phyloP scores from a whole-genome alignment of 2,113 vertebrate species.

The Camelus dromedarius region DNA sequence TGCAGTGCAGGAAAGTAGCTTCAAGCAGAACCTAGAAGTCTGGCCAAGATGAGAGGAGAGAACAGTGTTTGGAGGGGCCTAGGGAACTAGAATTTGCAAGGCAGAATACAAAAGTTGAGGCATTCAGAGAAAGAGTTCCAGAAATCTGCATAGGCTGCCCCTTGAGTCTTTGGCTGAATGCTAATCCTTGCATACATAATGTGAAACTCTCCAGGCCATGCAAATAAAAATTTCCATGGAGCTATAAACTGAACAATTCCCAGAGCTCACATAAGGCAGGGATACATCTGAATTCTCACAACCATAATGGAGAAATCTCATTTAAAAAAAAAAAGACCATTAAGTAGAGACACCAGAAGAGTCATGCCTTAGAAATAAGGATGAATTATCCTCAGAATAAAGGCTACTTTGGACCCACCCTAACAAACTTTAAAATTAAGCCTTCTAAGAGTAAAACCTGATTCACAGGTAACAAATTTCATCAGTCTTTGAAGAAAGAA shows the following conservation, averaged over 20 bases:
- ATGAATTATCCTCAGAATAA: background rate
- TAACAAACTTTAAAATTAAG: slow-evolving; percentile 34
- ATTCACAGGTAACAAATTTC: background rate
- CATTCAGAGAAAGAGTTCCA: slow-evolving; percentile 3
- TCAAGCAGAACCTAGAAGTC: slow-evolving; percentile 22
- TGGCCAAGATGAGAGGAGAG: background rate
- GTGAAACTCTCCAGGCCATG: slow-evolving; percentile 61
- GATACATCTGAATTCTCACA: slow-evolving; percentile 61
- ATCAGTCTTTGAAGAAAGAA: background rate
- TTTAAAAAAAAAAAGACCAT: slow-evolving; percentile 51
- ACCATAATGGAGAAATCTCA: slow-evolving; percentile 49
- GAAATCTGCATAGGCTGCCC: slow-evolving; percentile 11
- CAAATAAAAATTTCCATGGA: slow-evolving; percentile 64
- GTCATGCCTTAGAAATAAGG: background rate
- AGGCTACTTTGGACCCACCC: background rate
- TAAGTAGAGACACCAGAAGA: slow-evolving; percentile 14
- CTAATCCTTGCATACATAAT: slow-evolving; percentile 57
- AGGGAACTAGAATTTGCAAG: slow-evolving; percentile 20
- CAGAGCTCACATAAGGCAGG: slow-evolving; percentile 46
- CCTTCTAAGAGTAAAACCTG: slow-evolving; percentile 4
- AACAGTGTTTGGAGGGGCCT: background rate
- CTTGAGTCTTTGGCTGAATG: slow-evolving; percentile 44
- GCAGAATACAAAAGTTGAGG: slow-evolving; percentile 45
- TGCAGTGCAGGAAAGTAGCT: background rate
- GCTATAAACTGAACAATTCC: slow-evolving; percentile 57